Percentiles rank a stretch among this genome's conserved stretches.
Conservation (phyloP, 2,888 invertebrate species). For the Caenorhabditis sp. region DNA sequence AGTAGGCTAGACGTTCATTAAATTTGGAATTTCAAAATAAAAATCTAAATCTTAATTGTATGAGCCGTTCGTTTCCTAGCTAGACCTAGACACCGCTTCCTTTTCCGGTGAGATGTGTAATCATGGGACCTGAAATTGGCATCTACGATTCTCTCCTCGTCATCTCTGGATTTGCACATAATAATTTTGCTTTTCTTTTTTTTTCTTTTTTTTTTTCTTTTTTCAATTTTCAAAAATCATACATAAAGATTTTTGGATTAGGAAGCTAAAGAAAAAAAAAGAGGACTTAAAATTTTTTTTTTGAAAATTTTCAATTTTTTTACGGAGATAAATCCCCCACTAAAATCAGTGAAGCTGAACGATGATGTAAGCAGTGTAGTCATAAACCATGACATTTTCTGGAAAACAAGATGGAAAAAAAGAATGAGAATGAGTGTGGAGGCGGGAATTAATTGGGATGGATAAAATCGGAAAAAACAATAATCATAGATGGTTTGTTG, state of each 20-base stretch:
- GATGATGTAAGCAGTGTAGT: conserved; percentile 3
- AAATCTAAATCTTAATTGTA: background rate
- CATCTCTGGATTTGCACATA: background rate
- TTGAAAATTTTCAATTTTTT: too few species aligned
- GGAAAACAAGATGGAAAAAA: background rate
- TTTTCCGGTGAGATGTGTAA: background rate
- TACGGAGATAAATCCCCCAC: too few species aligned
- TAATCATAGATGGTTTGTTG: too few species aligned
- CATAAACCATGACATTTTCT: background rate
- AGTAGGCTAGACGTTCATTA: too few species aligned
- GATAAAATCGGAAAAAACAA: too few species aligned
- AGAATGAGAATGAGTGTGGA: background rate
- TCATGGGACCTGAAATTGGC: conserved; percentile 1
- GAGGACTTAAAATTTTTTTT: too few species aligned
- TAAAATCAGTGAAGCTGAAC: too few species aligned
- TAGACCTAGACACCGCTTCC: background rate
- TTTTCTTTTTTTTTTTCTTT: too few species aligned
- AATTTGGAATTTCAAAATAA: background rate
- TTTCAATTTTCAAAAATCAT: too few species aligned
- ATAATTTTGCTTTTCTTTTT: background rate
- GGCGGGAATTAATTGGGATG: background rate
- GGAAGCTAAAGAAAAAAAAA: too few species aligned
- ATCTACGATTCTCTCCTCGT: conserved; percentile 5
- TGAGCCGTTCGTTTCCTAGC: background rate
- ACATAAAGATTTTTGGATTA: too few species aligned